phyloP scores from a whole-genome alignment of 1,140 invertebrate species.

The Drosophila azteca region DNA sequence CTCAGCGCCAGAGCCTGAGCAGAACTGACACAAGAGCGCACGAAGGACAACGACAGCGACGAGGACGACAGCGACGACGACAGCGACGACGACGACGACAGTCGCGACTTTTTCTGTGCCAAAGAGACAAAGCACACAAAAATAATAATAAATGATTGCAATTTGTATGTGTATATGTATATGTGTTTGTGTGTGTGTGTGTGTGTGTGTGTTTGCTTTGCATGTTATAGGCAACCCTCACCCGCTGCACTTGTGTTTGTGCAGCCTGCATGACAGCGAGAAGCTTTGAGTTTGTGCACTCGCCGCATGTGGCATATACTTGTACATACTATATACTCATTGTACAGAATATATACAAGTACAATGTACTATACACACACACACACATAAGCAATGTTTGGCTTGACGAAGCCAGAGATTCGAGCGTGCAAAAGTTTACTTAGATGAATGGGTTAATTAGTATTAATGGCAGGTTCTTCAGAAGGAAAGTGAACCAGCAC shows the following conservation, averaged over 20 bases:
- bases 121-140: slow-evolving; percentile 82
- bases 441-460: slow-evolving; percentile 71
- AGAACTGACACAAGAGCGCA: slow-evolving; percentile 73
- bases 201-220: slow-evolving; percentile 42
- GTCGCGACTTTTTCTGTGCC: slow-evolving; percentile 77
- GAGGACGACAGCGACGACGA: slow-evolving; percentile 18
- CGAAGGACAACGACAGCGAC: slow-evolving; percentile 63
- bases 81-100: slow-evolving; percentile 18
- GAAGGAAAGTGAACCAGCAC: not conserved
- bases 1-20: slow-evolving; percentile 33
- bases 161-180: slow-evolving; percentile 37
- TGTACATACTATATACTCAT: slow-evolving; percentile 6
- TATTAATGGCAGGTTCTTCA: slow-evolving; percentile 53
- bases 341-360: not conserved
- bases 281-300: slow-evolving; percentile 69
- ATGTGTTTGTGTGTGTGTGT: slow-evolving; percentile 29
- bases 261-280: slow-evolving; percentile 69
- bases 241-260: slow-evolving; percentile 65
- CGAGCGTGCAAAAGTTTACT: slow-evolving; percentile 52
- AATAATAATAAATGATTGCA: slow-evolving; percentile 81
- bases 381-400: slow-evolving; percentile 22
- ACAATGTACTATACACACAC: slow-evolving; percentile 10
- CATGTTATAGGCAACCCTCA: slow-evolving; percentile 14
- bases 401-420: slow-evolving; percentile 41
- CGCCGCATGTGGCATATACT: slow-evolving; percentile 47